Base-by-base conservation (phyloP, 2,113 vertebrate genomes). In the Hiodon alosoides region DNA sequence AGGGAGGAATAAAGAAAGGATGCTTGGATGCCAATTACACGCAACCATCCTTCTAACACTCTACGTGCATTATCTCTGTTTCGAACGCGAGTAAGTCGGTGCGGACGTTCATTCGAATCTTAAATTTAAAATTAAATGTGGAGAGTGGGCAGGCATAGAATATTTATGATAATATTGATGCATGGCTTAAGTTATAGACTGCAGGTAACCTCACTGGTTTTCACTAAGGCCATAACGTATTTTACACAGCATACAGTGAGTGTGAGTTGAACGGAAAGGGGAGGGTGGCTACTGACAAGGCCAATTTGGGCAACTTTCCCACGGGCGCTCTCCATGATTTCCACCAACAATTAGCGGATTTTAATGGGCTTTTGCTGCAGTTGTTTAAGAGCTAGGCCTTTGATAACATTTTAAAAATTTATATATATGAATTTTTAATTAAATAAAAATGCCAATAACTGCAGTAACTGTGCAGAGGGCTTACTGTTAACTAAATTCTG, bases 1-100 rank as follows among this genome's bases (percentile, higher is more conserved):
- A 16, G 68, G 53, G 14, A 16, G 17, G 46, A 58, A 62, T 8
- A 73, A 59, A 61, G 53, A 48, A 60, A 48, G 73, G 69, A 72
- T 52, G 50, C 71, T 46, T 54, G 60, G 47, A 78, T 69, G 67
- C 50, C 77, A 69, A 64, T 70, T 77, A 67, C 76, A 73, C 73
- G 61, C 52, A 48, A 46, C 47, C 67, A 74, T 74, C 31, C 69
- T 62, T 69, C 79, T 53, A 47, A 79, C 68, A 69, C 71, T 31
- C 59, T 71, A 67, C 13, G 68, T 3, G 52, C 58, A 54, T 59
- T 71, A 51, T 74, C 58, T n/a, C 9, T 65, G 54, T 7, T 65
- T 68, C 66, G 16, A 64, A 65, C 7, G 9, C 71, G 55, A 48
- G 54, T 71, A 67, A 53, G 46, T 51, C 14, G 31, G 46, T n/a